Base-by-base conservation (phyloP, 1,140 invertebrate species). In the Drosophila pseudoobscura region DNA sequence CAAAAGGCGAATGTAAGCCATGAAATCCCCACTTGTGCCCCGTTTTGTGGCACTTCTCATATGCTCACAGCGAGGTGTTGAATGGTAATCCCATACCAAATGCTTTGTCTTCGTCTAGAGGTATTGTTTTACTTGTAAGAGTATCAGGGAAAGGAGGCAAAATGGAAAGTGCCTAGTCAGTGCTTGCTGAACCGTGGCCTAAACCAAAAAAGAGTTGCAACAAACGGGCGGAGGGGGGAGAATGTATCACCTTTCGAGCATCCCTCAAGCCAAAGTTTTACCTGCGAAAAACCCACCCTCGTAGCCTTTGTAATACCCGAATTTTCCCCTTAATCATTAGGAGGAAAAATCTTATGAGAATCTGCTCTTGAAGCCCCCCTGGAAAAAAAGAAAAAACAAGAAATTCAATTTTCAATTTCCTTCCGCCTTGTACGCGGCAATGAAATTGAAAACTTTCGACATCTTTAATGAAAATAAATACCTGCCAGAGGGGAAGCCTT, bases 381-480 rank as follows among this genome's bases (percentile, higher is more conserved):
- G 0, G 17, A 17, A 17, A 17, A 17, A 17, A 17, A 8, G 13
- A 11, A 29, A 6, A 31, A 50, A 26, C 46, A 56, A 58, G 65
- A 71, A 71, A 71, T 71, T 71, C 29, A 71, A 71, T 69, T 69
- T 75, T 53, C 39, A 47, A 15, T 41, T 31, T 47, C 46, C 31
- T 45, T 53, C 54, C 8, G 31, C 45, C 26, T 39, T 46, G 29
- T n/a, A 57, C 43, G 15, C 20, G 45, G 58, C 75, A 82, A 87
- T 78, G 62, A 87, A 84, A 87, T 85, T 87, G 55, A 87, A 87
- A 87, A 85, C 78, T 85, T 85, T 87, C 72, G 80, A 75, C 80
- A 87, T 65, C 69, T 85, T 87, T 87, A 87, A 85, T 87, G 74
- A 87, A 85, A 85, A 85, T 85, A 83, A 83, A 82, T 83, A 78